Evolutionary conservation across 92 coral and sea anemone species (phyloP).

Genomic region (Parazoanthus darwini): DNA sequence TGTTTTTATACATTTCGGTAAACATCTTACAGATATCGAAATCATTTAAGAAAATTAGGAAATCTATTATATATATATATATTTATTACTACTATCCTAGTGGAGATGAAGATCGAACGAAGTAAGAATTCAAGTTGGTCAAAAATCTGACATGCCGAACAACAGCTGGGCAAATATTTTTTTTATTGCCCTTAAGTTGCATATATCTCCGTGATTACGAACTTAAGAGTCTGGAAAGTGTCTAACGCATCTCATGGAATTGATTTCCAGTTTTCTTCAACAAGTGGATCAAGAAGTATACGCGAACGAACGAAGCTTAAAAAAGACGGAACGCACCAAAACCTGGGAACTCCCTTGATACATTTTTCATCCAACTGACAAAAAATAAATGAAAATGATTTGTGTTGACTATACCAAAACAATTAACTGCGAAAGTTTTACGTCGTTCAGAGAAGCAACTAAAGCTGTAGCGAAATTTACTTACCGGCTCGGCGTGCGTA

Average conservation of each 20-base stretch:
- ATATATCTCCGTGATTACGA: neutral
- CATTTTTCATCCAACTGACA: neutral
- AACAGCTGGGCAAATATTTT: neutral
- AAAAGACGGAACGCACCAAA: neutral
- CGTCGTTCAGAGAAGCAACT: neutral
- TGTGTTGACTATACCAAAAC: neutral
- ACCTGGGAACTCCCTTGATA: neutral
- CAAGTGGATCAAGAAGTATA: neutral
- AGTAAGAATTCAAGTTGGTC: neutral
- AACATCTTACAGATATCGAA: slow-evolving; percentile 4
- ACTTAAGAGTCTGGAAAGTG: neutral
- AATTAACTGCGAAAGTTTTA: no score
- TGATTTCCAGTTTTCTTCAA: neutral
- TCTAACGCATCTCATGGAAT: neutral
- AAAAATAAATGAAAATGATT: neutral
- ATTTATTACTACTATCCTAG: neutral
- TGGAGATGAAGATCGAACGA: neutral
- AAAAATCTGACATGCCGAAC: neutral
- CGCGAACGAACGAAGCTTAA: neutral
- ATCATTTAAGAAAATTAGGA: neutral
- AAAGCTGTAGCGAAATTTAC: neutral
- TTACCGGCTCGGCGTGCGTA: slow-evolving; percentile 9
- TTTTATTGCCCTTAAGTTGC: neutral
- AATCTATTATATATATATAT: neutral
- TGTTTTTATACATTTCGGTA: neutral